Conservation (phyloP, 2,113 vertebrate species). For the Arizona elegans region DNA sequence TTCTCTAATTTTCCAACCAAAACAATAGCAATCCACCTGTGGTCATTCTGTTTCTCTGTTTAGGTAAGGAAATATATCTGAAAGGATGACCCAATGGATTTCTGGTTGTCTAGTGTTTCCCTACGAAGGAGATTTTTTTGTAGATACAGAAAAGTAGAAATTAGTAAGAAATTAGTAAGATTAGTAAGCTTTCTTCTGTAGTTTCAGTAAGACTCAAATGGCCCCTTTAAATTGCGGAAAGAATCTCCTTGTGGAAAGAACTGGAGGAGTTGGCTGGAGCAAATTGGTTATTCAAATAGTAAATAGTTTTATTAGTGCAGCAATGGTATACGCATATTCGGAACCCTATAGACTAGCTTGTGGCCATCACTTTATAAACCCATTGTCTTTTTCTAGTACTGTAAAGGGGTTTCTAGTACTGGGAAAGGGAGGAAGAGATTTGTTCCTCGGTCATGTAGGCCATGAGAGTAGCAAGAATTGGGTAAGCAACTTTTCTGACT, state of each 20-base stretch:
- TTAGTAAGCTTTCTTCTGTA: neutral
- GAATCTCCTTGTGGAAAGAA: neutral
- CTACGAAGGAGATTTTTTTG: neutral
- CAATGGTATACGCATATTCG: neutral
- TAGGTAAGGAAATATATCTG: too few relatives aligned
- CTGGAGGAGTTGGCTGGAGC: neutral
- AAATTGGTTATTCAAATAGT: neutral
- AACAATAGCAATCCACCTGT: too few relatives aligned
- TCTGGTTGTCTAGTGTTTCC: neutral
- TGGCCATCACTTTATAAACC: neutral
- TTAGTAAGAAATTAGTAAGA: neutral
- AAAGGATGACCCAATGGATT: too few relatives aligned
- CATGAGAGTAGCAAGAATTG: neutral
- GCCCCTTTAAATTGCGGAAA: neutral
- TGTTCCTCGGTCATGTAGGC: neutral
- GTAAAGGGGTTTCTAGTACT: neutral
- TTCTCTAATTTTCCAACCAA: too few relatives aligned
- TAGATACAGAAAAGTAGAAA: neutral
- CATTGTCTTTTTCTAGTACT: neutral
- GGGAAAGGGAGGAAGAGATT: neutral
- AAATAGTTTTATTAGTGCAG: neutral
- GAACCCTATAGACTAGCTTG: neutral
- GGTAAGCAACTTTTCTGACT: neutral
- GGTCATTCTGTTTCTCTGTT: too few relatives aligned
- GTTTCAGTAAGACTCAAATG: neutral